A percentile compares a stretch with the other conserved stretches of the same genome.
These are phyloP conservation scores for Nymphalis c-album DNA, from an alignment of 2,888 invertebrate species.

Conservation along the genomic window DNA sequence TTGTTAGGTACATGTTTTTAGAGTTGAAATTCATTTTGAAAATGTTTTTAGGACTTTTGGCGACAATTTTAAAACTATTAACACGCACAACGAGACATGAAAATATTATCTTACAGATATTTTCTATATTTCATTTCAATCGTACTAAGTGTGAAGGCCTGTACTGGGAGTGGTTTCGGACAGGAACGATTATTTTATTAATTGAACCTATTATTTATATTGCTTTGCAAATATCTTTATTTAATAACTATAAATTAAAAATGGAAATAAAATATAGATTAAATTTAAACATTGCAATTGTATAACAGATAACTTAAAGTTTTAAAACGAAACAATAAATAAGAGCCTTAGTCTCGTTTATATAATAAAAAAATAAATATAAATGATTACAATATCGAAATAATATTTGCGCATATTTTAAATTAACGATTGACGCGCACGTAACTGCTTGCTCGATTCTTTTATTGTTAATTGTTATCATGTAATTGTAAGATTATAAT, in stretches of 20 bases:
- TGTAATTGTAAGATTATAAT: neutral
- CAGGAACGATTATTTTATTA: neutral
- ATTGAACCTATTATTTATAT: neutral
- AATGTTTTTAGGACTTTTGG: too few species aligned
- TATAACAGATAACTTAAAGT: too few species aligned
- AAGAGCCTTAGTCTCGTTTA: neutral
- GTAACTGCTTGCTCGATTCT: constrained; percentile 4
- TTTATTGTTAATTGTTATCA: constrained; percentile 12
- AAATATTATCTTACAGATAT: neutral
- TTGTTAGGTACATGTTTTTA: too few species aligned
- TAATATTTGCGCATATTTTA: neutral
- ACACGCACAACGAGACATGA: too few species aligned
- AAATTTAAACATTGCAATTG: too few species aligned
- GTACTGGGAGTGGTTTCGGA: neutral
- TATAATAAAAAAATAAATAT: neutral
- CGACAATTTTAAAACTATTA: too few species aligned
- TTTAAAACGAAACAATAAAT: too few species aligned
- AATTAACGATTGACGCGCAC: constrained; percentile 11
- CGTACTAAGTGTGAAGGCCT: neutral
- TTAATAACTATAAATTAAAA: too few species aligned
- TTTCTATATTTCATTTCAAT: neutral
- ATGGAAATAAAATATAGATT: too few species aligned
- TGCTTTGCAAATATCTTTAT: neutral
- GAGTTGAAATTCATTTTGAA: too few species aligned
- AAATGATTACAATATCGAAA: neutral